Percentiles rank a stretch among this genome's conserved stretches.
phyloP scores from a whole-genome alignment of 2,888 invertebrate species.

The Tachina grossa region DNA sequence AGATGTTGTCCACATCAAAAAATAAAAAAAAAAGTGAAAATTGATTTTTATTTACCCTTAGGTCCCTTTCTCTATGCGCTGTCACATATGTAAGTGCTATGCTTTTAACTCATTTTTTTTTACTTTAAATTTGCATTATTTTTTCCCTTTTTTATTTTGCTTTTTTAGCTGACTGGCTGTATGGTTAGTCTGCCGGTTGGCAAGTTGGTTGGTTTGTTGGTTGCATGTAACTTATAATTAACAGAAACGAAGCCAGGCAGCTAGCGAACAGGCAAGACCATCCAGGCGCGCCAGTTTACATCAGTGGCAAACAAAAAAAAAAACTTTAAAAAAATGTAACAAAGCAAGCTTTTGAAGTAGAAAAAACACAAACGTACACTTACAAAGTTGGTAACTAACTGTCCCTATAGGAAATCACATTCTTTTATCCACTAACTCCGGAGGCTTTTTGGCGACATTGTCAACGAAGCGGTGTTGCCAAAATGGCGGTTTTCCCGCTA shows the following conservation, averaged over 20 bases:
- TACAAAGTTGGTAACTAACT: background rate
- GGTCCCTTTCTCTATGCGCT: no score
- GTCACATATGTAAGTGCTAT: no score
- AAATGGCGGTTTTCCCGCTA: no score
- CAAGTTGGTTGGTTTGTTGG: conserved; percentile 20
- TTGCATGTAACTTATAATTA: conserved; percentile 63
- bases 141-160: background rate
- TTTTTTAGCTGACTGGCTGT: conserved; percentile 16
- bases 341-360: conserved; percentile 23
- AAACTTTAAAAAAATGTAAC: background rate
- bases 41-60: no score
- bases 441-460: no score
- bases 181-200: conserved; percentile 19
- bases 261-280: conserved; percentile 17
- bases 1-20: no score
- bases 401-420: background rate
- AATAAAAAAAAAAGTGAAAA: no score
- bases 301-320: conserved; percentile 13
- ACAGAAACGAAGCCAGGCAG: conserved; percentile 34
- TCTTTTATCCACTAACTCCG: no score
- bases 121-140: conserved; percentile 2
- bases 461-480: no score
- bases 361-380: background rate
- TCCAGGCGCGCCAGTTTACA: conserved; percentile 39
- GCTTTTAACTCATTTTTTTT: background rate